These are phyloP conservation scores for Dicaeum eximium DNA, from an alignment of 2,113 vertebrate genomes.

Conservation along the genomic window DNA sequence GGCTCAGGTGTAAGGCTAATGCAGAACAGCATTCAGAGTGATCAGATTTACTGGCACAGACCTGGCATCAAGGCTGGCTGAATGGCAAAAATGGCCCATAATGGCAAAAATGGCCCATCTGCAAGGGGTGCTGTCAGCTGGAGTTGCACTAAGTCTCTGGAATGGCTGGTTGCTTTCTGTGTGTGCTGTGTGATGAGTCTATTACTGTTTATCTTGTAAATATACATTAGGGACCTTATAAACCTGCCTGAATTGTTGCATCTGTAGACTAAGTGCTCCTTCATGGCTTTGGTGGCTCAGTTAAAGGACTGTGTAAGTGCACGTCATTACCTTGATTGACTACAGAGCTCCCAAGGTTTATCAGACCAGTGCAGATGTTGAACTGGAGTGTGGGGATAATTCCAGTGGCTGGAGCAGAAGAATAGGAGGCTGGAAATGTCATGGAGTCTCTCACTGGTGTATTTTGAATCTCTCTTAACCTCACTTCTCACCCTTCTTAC, in stretches of 20 bases:
- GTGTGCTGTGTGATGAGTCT: neutral
- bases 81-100: neutral
- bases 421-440: constrained; percentile 28
- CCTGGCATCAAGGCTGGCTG: neutral
- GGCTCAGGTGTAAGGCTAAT: neutral
- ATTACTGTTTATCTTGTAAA: neutral
- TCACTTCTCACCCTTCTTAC: neutral
- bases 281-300: neutral
- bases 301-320: neutral
- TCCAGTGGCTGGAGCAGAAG: neutral
- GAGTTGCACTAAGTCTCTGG: neutral
- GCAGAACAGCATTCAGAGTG: neutral
- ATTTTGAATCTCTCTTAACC: constrained; percentile 34
- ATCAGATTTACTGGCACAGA: neutral
- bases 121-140: neutral
- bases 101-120: neutral
- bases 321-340: constrained; percentile 14
- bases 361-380: neutral
- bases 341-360: constrained; percentile 25
- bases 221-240: constrained; percentile 18
- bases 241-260: constrained; percentile 9
- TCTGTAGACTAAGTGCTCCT: constrained; percentile 9
- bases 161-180: neutral
- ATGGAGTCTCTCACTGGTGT: neutral
- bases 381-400: neutral